Conservation (phyloP, 2,113 vertebrate species). For the Ceratotherium simum region DNA sequence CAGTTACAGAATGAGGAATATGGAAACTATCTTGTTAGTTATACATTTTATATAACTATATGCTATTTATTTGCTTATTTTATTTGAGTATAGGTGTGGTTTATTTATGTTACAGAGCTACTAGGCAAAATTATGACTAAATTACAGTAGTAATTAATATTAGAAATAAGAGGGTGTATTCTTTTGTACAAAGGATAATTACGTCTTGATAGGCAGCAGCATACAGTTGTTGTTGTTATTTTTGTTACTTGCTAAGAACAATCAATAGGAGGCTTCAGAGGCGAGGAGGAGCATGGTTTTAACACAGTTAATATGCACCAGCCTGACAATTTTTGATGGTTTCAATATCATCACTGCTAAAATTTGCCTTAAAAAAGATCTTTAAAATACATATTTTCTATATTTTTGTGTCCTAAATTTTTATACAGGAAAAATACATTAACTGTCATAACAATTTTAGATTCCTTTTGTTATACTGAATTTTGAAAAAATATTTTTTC, state of each 20-base stretch:
- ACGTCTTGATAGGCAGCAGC: neutral
- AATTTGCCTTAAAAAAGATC: neutral
- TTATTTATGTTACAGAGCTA: neutral
- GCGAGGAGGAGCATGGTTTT: neutral
- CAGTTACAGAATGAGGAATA: neutral
- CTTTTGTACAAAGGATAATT: neutral
- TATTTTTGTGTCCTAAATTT: neutral
- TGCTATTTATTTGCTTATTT: neutral
- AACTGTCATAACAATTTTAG: neutral
- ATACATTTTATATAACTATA: neutral
- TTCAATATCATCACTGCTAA: neutral
- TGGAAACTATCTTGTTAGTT: neutral
- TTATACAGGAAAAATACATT: neutral
- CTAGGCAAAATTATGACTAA: neutral
- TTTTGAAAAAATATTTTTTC: neutral
- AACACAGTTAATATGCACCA: neutral
- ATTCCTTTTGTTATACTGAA: neutral
- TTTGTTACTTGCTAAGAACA: neutral
- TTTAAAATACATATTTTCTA: neutral
- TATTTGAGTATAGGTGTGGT: neutral
- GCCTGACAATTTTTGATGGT: neutral
- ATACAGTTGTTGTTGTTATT: neutral
- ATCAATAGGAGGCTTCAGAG: neutral
- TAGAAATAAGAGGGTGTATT: neutral
- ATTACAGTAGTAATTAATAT: neutral